Conservation (phyloP, 2,797 vertebrate species). For the Heteromormyrus szaboi region DNA sequence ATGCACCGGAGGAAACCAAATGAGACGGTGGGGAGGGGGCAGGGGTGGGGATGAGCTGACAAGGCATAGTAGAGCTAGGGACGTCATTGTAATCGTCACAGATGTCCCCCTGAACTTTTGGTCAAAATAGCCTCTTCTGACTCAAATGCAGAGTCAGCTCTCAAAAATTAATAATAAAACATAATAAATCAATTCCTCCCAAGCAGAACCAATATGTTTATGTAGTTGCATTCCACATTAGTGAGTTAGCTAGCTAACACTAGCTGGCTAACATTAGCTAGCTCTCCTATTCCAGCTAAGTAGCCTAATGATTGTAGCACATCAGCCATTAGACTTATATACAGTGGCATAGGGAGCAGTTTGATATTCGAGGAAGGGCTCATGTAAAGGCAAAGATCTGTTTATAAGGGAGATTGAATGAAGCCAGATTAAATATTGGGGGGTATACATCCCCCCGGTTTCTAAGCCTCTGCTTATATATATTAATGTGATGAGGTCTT, state of each 20-base stretch:
- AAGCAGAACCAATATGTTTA: not conserved
- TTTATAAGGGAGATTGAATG: not conserved
- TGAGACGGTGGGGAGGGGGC: not conserved
- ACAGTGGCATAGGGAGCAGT: not conserved
- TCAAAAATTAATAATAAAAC: not conserved
- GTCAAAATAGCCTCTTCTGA: not conserved
- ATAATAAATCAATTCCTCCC: not conserved
- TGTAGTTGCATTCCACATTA: not conserved
- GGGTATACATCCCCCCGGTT: not conserved
- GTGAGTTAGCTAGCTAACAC: not conserved
- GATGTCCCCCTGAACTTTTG: not conserved
- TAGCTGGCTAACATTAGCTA: not conserved
- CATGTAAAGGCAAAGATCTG: not conserved
- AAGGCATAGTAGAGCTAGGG: not conserved
- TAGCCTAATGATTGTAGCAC: not conserved
- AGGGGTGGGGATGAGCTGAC: not conserved
- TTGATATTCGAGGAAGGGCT: not conserved
- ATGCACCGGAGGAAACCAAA: not conserved
- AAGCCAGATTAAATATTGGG: not conserved
- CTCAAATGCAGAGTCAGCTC: not conserved
- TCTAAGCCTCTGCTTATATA: not conserved
- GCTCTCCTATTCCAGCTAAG: not conserved
- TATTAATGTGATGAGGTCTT: not conserved
- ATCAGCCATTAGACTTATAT: not conserved
- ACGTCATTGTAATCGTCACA: not conserved